Evolutionary conservation across 2,113 vertebrate genomes (phyloP).

Genomic region (Tichodroma muraria): DNA sequence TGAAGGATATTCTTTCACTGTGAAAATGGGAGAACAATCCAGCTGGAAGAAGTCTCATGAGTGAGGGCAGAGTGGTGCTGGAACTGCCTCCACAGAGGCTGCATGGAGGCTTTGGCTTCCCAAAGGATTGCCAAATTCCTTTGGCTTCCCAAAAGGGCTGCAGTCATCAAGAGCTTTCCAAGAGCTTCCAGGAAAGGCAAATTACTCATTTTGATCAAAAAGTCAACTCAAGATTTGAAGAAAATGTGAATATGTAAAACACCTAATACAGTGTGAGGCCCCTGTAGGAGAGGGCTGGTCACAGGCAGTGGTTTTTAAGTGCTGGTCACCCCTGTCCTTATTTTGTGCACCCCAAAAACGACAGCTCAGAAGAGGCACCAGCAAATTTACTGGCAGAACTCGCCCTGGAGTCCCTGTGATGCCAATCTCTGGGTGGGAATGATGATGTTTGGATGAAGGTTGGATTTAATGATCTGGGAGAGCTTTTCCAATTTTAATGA

Average conservation of each 20-base stretch:
- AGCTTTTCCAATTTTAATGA: background rate
- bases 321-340: background rate
- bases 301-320: background rate
- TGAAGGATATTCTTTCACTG: background rate
- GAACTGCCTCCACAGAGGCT: background rate
- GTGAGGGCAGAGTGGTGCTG: background rate
- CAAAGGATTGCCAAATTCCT: too few species aligned
- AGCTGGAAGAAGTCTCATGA: background rate
- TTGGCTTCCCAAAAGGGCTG: background rate
- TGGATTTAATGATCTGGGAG: background rate
- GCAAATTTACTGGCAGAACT: background rate
- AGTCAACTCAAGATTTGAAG: background rate
- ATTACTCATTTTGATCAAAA: background rate
- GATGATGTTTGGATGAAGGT: background rate
- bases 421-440: background rate
- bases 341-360: background rate
- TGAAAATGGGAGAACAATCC: background rate
- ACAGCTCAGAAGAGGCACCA: background rate
- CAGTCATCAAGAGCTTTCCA: background rate
- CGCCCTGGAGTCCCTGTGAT: background rate
- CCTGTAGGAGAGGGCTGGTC: background rate
- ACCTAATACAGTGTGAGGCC: fast-evolving
- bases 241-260: background rate
- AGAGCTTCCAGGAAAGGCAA: background rate
- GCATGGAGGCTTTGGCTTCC: background rate